Evolutionary conservation across 23 tunicate genomes (phyloP), one percentile per base, ranked within the genome.

Genomic region (Phallusia fumigata): DNA sequence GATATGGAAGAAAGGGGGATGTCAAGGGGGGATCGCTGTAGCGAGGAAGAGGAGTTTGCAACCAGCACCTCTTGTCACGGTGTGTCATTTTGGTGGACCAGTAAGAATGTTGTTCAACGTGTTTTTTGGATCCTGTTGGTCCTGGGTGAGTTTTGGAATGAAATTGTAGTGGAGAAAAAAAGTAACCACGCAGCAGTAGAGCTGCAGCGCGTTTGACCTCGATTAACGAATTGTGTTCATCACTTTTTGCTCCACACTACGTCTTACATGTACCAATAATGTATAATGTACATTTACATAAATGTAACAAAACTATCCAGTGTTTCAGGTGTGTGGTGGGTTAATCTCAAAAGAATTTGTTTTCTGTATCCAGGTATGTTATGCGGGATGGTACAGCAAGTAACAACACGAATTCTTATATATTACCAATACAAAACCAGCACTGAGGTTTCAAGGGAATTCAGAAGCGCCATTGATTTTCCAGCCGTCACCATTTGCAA

Each of bases 401-500:
- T 78, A 19, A 44, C 58, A 31, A 49, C 64, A 19, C 64, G 81
- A 16, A 31, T 78, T 51, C 30, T 32, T 19, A 3, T 36, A n/a
- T 78, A 78, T 36, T 51, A 32, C 24, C 49, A 78, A 36, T 78
- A 78, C 64, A 19, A 78, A n/a, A 49, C 81, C 28, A 78, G 64
- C 58, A 78, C 81, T 11, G 64, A 78, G 18, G 64, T 78, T 32
- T 32, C 58, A 0, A 51, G 64, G 64, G 35, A 51, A 31, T 78
- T 78, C 30, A 36, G 36, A 19, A 44, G 28, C 24, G 69, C 58
- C 19, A 49, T 78, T 18, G 81, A 78, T 16, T 78, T 78, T 44
- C 81, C 81, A 0, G 36, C 81, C 0, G 64, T 78, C 34, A 78
- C 81, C 10, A 51, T 78, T n/a, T 78, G 81, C 64, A 78, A 51